Conservation (phyloP, 2,888 invertebrate species). For the Apocheima hispidaria region DNA sequence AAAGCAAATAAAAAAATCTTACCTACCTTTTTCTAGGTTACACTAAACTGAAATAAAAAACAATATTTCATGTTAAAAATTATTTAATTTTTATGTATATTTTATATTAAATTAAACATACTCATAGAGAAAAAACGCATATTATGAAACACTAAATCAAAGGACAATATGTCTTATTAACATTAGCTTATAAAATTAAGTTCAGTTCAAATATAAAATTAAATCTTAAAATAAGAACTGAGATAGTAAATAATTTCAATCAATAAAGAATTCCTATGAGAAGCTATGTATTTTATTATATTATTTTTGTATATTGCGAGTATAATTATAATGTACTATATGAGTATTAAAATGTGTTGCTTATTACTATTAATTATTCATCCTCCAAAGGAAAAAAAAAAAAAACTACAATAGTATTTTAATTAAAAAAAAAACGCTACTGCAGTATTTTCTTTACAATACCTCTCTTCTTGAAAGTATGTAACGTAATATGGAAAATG, state of each 20-base stretch:
- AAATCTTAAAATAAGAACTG: not conserved
- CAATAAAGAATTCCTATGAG: not conserved
- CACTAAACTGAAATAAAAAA: not conserved
- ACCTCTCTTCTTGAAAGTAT: no score
- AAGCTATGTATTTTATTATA: not conserved
- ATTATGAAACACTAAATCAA: slow-evolving; percentile 2
- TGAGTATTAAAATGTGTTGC: not conserved
- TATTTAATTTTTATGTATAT: slow-evolving; percentile 16
- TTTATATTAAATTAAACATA: slow-evolving; percentile 3
- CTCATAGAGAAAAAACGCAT: not conserved
- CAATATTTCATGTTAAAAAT: not conserved
- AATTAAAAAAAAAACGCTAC: no score
- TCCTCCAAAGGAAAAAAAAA: not conserved
- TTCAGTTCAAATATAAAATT: not conserved
- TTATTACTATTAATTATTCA: not conserved
- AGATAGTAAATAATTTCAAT: not conserved
- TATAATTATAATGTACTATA: not conserved
- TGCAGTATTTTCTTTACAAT: no score
- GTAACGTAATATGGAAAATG: not conserved
- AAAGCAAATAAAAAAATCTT: no score
- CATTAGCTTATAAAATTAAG: not conserved
- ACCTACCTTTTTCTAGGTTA: not conserved
- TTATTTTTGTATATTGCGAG: not conserved
- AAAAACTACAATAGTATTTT: no score
- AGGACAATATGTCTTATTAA: not conserved